Evolutionary conservation across 2,797 vertebrate genomes (phyloP), one percentile per base, ranked within the genome.

Genomic region (Chaunax sp.): DNA sequence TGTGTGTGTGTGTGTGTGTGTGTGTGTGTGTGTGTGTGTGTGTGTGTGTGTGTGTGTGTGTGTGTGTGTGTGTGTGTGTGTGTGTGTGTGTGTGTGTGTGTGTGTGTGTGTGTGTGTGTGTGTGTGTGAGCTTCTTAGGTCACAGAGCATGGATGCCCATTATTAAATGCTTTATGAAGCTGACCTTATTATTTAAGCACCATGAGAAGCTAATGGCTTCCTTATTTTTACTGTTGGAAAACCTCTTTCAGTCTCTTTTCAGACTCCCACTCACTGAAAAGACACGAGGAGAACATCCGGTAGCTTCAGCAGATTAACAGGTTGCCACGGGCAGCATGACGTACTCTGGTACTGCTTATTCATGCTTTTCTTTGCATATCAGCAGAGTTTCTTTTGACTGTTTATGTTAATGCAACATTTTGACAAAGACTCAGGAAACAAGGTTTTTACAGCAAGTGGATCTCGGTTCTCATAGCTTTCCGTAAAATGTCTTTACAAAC

Each of bases 171-270:
- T 90, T 92, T 87, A 89, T 82, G 62, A 55, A 80, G 75, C 81
- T 62, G 49, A 30, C 66, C 67, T 76, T 80, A 72, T 80, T 84
- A 63, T 85, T 89, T 85, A 86, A 53, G 62, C 46, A 51, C 75
- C 67, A 80, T 74, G 76, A 81, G 85, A 67, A 71, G 64, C 82
- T 91, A 90, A 91, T 91, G 86, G 89, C 85, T 90, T 93, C 90
- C 90, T 88, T 80, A 83, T 87, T 90, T 92, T 85, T 69, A 83
- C 78, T 40, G 60, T 82, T 72, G 37, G 56, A 83, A 85, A 84
- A 67, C 64, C 73, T 85, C 63, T 57, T 66, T 55, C 64, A 69
- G 66, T 64, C 64, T 77, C 60, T 46, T 86, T 85, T 89, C 69
- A 82, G 73, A 65, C 35, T 73, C 55, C 65, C 51, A 51, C 56